Conservation (phyloP, 30 jellyfish, hydroid and myxozoan genomes). For the Aurelia sp. region DNA sequence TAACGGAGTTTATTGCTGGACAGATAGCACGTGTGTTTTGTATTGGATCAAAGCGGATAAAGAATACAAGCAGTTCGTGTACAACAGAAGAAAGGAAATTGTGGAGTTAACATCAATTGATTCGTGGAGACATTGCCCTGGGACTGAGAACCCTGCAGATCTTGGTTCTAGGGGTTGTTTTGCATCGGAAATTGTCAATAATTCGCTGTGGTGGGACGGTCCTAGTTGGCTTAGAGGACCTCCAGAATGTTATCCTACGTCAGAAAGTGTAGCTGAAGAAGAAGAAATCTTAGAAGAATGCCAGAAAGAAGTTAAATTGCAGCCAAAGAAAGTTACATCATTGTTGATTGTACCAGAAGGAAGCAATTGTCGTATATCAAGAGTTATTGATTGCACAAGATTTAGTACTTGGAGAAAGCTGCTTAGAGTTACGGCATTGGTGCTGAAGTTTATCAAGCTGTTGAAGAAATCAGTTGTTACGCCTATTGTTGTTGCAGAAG, state of each 20-base stretch:
- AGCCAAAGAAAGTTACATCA: constrained; percentile 7
- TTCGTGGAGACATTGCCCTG: constrained; percentile 48
- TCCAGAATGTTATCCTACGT: constrained; percentile 18
- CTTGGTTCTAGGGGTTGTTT: constrained; percentile 12
- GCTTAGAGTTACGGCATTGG: constrained; percentile 22
- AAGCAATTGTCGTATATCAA: neutral
- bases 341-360: constrained; percentile 5
- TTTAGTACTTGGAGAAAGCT: neutral
- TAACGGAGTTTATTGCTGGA: too few species aligned
- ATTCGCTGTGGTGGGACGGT: constrained; percentile 62
- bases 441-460: constrained; percentile 20
- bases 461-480: constrained; percentile 25
- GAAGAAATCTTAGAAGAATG: constrained; percentile 11
- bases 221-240: constrained; percentile 54
- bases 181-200: constrained; percentile 14
- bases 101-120: neutral
- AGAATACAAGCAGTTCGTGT: constrained; percentile 18
- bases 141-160: constrained; percentile 46
- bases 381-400: constrained; percentile 19
- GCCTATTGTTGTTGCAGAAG: neutral
- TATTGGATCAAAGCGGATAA: too few species aligned
- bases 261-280: neutral
- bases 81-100: constrained; percentile 20
- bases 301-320: constrained; percentile 10
- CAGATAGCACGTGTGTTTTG: too few species aligned